These are phyloP conservation scores for Ephydatia muelleri DNA, from an alignment of 37 sponge, comb jelly and placozoan genomes.

Conservation along the genomic window DNA sequence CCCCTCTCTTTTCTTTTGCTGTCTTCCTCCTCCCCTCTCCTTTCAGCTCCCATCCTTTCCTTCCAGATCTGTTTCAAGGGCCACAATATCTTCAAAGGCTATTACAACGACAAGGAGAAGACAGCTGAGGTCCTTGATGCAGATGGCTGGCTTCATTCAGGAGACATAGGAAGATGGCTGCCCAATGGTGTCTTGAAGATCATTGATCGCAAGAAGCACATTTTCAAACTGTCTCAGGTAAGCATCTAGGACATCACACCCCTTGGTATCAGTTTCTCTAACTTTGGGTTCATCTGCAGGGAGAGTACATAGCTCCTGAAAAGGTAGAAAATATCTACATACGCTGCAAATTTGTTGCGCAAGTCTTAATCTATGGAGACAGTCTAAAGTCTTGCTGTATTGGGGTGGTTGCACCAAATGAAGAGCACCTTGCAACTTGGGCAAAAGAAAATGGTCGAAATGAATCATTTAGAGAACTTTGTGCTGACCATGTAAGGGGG, in stretches of 20 bases:
- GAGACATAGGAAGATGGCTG: slow-evolving; percentile 94
- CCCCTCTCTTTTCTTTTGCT: not conserved
- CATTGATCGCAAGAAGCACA: slow-evolving; percentile 95
- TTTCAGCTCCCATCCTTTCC: not conserved
- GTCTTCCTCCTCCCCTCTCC: not conserved
- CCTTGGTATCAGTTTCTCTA: not conserved
- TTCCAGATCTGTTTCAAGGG: slow-evolving; percentile 91
- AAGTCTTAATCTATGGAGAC: slow-evolving; percentile 88
- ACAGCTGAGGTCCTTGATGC: slow-evolving; percentile 84
- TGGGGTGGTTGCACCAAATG: slow-evolving; percentile 89
- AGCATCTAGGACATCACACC: no score
- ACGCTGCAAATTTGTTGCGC: slow-evolving; percentile 67
- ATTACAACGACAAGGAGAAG: slow-evolving; percentile 85
- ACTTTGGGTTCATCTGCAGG: slow-evolving; percentile 38
- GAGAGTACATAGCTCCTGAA: slow-evolving; percentile 98
- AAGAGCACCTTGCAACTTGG: slow-evolving; percentile 74
- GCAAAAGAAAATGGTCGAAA: slow-evolving; percentile 49
- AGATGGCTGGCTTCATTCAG: slow-evolving; percentile 98
- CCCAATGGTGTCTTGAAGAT: slow-evolving; percentile 90
- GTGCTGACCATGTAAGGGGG: slow-evolving; percentile 68
- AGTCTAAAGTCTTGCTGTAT: slow-evolving; percentile 75
- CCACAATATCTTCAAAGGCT: slow-evolving; percentile 86
- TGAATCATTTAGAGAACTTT: slow-evolving; percentile 74
- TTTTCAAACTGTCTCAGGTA: slow-evolving; percentile 93
- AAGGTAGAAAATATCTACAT: slow-evolving; percentile 90